Evolutionary conservation across 2,888 invertebrate genomes (phyloP).

Genomic region (Tenthredo mesomela): DNA sequence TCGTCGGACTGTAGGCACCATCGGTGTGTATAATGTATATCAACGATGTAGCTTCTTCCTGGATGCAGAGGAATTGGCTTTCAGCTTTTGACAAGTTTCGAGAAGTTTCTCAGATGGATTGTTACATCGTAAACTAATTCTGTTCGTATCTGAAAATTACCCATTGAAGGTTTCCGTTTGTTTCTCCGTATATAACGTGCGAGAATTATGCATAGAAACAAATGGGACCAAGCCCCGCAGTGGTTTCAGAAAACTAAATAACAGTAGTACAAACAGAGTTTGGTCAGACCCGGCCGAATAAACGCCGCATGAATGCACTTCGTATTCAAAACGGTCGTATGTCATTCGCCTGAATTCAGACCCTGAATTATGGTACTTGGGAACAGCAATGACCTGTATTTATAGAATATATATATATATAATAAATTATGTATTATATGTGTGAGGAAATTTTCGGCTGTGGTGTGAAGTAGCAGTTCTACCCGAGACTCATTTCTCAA

Average conservation of each 20-base stretch:
- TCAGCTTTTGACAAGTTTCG: background rate
- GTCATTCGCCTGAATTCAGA: background rate
- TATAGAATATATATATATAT: background rate
- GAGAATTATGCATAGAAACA: background rate
- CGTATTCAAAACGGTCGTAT: conserved; percentile 5
- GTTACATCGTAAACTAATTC: background rate
- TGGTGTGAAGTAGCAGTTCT: background rate
- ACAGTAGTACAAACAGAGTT: conserved; percentile 28
- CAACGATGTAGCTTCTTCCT: background rate
- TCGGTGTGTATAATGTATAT: background rate
- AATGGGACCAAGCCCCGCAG: background rate
- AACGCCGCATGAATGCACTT: conserved; percentile 1
- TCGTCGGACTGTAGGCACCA: background rate
- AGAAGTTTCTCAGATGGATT: background rate
- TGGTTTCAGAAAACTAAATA: background rate
- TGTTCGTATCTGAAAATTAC: background rate
- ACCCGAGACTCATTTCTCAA: background rate
- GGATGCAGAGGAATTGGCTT: background rate
- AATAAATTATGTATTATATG: no score
- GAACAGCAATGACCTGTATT: background rate
- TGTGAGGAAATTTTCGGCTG: background rate
- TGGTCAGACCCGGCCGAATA: background rate
- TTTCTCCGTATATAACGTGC: background rate
- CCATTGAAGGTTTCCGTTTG: background rate
- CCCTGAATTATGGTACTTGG: background rate